A percentile compares a stretch with the other conserved stretches of the same genome.
These are phyloP conservation scores for Camelus dromedarius DNA, from an alignment of 2,113 vertebrate species.

Conservation along the genomic window DNA sequence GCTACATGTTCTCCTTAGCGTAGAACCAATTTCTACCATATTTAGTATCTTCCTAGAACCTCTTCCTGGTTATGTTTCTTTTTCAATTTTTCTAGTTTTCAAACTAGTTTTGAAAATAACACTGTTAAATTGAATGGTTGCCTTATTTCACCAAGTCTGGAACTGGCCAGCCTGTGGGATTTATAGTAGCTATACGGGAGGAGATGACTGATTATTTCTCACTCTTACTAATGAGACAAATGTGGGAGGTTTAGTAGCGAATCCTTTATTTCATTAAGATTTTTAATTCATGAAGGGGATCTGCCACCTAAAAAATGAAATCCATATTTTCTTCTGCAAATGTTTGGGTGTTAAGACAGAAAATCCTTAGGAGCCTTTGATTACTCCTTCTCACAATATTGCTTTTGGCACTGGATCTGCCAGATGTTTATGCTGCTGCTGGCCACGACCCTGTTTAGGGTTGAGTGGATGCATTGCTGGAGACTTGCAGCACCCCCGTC, in stretches of 20 bases:
- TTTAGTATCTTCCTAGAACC: neutral
- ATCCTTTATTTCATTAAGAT: slow-evolving; percentile 10
- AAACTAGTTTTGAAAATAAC: neutral
- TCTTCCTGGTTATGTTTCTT: neutral
- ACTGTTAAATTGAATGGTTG: neutral
- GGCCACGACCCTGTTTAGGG: neutral
- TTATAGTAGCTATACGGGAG: neutral
- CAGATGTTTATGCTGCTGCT: neutral
- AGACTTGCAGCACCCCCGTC: neutral
- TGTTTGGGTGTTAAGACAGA: neutral
- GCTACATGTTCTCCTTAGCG: neutral
- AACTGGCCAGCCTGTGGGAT: neutral
- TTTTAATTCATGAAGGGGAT: slow-evolving; percentile 4
- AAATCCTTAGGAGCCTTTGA: neutral
- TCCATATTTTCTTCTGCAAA: neutral
- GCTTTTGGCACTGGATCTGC: neutral
- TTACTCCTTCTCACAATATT: neutral
- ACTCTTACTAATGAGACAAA: neutral
- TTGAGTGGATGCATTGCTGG: neutral
- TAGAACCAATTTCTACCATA: neutral
- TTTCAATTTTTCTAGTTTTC: neutral
- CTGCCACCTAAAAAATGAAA: slow-evolving; percentile 40
- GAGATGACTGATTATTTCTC: neutral
- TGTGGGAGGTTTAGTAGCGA: neutral
- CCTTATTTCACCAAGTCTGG: neutral